These are phyloP conservation scores for Oncorhynchus nerka DNA, from an alignment of 2,113 vertebrate genomes.

Conservation along the genomic window DNA sequence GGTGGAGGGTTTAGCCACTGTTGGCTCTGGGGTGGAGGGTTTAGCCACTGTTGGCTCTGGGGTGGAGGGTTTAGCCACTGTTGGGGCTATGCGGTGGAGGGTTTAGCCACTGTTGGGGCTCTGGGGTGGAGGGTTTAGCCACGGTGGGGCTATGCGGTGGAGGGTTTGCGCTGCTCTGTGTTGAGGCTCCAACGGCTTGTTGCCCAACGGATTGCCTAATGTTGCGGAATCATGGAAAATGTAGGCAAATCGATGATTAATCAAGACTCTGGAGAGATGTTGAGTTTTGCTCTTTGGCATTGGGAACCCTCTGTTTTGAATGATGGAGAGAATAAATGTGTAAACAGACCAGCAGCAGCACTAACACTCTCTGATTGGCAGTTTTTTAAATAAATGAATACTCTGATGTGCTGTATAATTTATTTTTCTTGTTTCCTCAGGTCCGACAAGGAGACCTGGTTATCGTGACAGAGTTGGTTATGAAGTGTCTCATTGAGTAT, in stretches of 20 bases:
- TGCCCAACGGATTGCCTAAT: background rate
- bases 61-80: too few relatives aligned
- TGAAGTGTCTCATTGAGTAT: slow-evolving; percentile 91
- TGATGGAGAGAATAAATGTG: background rate
- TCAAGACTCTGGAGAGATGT: background rate
- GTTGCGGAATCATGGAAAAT: background rate
- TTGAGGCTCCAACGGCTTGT: background rate
- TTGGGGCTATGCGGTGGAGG: too few relatives aligned
- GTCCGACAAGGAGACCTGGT: slow-evolving; percentile 83
- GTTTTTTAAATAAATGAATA: background rate
- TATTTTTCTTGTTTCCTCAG: slow-evolving; percentile 57
- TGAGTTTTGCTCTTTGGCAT: slow-evolving; percentile 5
- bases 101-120: too few relatives aligned
- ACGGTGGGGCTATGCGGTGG: too few relatives aligned
- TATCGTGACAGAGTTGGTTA: slow-evolving; percentile 86
- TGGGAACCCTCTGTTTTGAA: background rate
- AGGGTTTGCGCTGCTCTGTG: too few relatives aligned
- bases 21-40: too few relatives aligned
- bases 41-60: too few relatives aligned
- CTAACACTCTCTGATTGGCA: background rate
- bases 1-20: too few relatives aligned
- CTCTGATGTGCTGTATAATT: background rate
- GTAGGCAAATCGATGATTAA: background rate
- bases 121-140: too few relatives aligned
- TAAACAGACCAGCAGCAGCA: too few relatives aligned